Evolutionary conservation across 1,140 invertebrate genomes (phyloP), one percentile per base, ranked within the genome.

Genomic region (Delia radicum): DNA sequence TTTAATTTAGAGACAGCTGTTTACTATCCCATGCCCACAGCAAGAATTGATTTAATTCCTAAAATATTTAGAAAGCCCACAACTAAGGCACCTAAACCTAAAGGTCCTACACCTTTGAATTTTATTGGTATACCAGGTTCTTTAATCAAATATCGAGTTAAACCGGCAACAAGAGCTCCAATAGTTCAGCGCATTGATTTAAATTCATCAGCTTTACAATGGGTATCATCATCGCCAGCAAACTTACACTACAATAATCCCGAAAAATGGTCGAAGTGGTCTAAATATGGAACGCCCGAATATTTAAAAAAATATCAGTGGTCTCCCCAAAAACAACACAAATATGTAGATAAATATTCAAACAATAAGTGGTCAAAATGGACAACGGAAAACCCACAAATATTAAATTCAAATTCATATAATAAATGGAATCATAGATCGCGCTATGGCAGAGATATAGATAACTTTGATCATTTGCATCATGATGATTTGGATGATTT

Each of bases 81-180:
- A 0, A 81, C 81, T 4, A 46, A 76, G 7, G 78, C 77, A 13
- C 82, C 81, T 0, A 73, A 76, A 29, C 77, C 82, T 29, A 75
- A 73, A 31, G 74, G 74, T 2, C 55, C 74, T 2, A 71, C 75
- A 27, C 75, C 76, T 0, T 77, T 78, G 10, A 71, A 78, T 0
- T 77, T 75, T 65, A 77, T 82, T 3, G 80, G 80, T 62, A 84
- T 85, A 75, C 80, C 83, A 2, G 82, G 81, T 6, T 82, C 81
- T 0, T 63, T 82, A 67, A 82, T 81, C 77, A 78, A 80, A n/a
- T 83, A 80, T 29, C 84, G 84, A 42, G 83, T 79, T 0, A 79
- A 84, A 74, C 76, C 79, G 2, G 69, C 84, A 24, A 73, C 80
- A 13, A 82, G 81, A 26, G 77, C 80, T 0, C 27, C 67, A 12